Base-by-base conservation (phyloP, 2,113 vertebrate species). In the Orycteropus afer region DNA sequence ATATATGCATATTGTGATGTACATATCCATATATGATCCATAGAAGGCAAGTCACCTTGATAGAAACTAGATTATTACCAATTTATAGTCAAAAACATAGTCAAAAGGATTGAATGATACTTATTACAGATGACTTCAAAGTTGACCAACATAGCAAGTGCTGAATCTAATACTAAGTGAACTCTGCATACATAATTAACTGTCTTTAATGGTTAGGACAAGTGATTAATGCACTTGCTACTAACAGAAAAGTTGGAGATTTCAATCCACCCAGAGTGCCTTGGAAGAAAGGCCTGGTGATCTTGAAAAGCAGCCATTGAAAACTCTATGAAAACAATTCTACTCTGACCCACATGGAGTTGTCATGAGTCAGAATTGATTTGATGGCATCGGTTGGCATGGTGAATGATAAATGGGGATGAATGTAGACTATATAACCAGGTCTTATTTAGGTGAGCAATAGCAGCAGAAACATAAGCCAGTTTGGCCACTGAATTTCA, bases 81-180 rank as follows among this genome's bases (percentile, higher is more conserved):
- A 90, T 78, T 86, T 25, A 59, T 51, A 93, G 4, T 63, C 25
- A 18, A 89, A 89, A 86, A 29, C 29, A 93, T 37, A 40, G 53
- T 83, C 25, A 86, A 89, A 95, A 57, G n/a, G 22, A 74, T 95
- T 86, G 76, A 89, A 47, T 29, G 13, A 15, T 10, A 63, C 57
- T 93, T 65, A 95, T 34, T 82, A 83, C 25, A 92, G 45, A 65
- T 83, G 51, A 65, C 11, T 67, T 83, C 61, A 96, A 20, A 86
- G n/a, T n/a, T 59, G 89, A 96, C 3, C 42, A 51, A 49, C 42
- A 61, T 63, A 65, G 49, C 45, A 93, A 65, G 51, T 85, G 49
- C 8, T 93, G 59, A 7, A 86, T 93, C 29, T 82, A 86, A 86
- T 92, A 53, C n/a, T 63, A 73, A 85, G 45, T 65, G 37, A 87